Evolutionary conservation across 2,113 vertebrate genomes (phyloP), one percentile per base, ranked within the genome.

Genomic region (Aldabrachelys gigantea): DNA sequence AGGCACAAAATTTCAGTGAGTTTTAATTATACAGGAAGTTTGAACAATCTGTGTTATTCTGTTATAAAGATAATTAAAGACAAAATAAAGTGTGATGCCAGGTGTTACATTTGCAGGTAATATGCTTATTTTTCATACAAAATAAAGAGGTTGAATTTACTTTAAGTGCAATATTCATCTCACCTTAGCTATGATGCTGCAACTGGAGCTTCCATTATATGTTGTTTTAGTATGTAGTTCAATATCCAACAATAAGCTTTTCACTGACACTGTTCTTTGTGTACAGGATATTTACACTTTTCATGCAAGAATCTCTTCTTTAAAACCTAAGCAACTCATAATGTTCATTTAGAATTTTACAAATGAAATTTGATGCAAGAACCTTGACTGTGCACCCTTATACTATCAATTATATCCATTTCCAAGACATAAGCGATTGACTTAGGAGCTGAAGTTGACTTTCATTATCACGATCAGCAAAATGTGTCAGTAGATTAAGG

Each of bases 401-500:
- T 80, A 38, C 5, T 79, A 89, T 81, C 72, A 13, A 79, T 94
- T 87, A 24, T 91, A 89, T 72, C 44, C 78, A 85, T 89, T 84
- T 54, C 89, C 76, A 83, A 80, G 31, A 85, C 31, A 78, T 85
- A 59, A 65, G 6, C 62, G 35, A 41, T 75, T 76, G 80, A 92
- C 16, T 85, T 38, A n/a, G 35, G 35, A 89, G 80, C 24, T 25
- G 12, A 62, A 31, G 12, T 29, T 65, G 62, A 65, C 62, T 65
- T 65, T 35, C 31, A 35, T 35, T 65, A 65, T 35, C 62, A 65
- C 62, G 35, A 65, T 65, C 44, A 95, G 72, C 93, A 83, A 97
- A 98, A 96, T 98, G 95, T 97, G 98, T 97, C 93, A 98, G 92
- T 98, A 93, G 97, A 96, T 97, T 98, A 98, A 98, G 88, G 94